These are phyloP conservation scores for Propsilocerus akamusi DNA, from an alignment of 1,140 invertebrate genomes.

Conservation along the genomic window DNA sequence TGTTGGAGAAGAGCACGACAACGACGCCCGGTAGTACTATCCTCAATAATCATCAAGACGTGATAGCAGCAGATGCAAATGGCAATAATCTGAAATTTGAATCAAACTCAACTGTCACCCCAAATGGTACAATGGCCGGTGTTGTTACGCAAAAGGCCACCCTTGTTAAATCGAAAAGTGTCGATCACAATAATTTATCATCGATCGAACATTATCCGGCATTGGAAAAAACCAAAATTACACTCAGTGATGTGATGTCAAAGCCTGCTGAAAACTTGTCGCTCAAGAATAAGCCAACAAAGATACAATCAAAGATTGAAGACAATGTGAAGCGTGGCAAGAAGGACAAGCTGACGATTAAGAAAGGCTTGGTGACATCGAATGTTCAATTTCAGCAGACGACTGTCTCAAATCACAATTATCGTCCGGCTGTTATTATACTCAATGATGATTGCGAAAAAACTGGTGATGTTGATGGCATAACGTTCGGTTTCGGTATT, in stretches of 20 bases:
- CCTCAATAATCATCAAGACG: background rate
- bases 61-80: background rate
- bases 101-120: conserved; percentile 4
- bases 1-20: conserved; percentile 5
- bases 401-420: background rate
- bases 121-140: conserved; percentile 5
- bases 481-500: background rate
- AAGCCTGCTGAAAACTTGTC: background rate
- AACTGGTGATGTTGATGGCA: background rate
- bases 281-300: background rate
- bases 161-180: conserved; percentile 22
- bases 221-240: conserved; percentile 18
- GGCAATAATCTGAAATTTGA: conserved; percentile 6
- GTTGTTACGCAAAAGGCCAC: conserved; percentile 10
- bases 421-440: conserved; percentile 36
- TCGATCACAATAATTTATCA: conserved; percentile 15
- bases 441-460: conserved; percentile 27
- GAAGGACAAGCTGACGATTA: background rate
- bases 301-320: background rate
- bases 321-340: background rate
- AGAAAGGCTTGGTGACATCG: background rate
- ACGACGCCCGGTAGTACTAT: background rate
- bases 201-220: conserved; percentile 22
- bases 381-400: background rate
- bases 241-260: background rate